A percentile compares a stretch with the other conserved stretches of the same genome.
phyloP scores from a whole-genome alignment of 2,797 vertebrate species.

The Coregonus suidteri region DNA sequence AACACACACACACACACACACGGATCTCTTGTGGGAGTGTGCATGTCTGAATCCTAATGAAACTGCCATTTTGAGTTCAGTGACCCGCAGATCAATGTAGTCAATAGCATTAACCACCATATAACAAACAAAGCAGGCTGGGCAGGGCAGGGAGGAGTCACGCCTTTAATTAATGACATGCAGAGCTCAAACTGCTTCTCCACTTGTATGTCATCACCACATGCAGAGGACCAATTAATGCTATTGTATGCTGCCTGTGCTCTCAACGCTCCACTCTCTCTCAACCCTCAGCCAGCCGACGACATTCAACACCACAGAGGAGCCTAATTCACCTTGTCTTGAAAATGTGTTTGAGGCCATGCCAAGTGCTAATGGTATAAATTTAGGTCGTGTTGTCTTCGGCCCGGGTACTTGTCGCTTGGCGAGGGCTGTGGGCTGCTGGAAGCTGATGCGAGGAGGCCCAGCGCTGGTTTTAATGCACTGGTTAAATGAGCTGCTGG shows the following conservation, averaged over 20 bases:
- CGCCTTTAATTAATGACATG: conserved; percentile 53
- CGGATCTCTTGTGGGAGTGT: conserved; percentile 1
- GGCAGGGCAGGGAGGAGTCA: conserved; percentile 10
- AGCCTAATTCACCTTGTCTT: conserved; percentile 37
- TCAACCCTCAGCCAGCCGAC: conserved; percentile 14
- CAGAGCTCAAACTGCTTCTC: conserved; percentile 29
- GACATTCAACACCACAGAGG: conserved; percentile 16
- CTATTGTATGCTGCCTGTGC: no score
- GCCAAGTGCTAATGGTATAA: conserved; percentile 35
- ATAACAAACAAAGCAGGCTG: conserved; percentile 15
- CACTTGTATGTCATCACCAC: background rate
- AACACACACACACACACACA: conserved; percentile 20
- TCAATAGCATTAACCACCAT: conserved; percentile 57
- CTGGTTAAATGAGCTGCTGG: conserved; percentile 44
- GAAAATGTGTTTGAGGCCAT: conserved; percentile 27
- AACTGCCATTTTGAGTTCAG: conserved; percentile 46
- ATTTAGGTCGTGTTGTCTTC: conserved; percentile 38
- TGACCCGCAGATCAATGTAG: conserved; percentile 57
- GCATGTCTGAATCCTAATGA: conserved; percentile 42
- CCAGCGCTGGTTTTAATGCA: conserved; percentile 23
- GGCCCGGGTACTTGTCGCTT: conserved; percentile 11
- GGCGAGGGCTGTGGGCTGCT: conserved; percentile 30
- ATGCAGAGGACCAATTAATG: background rate
- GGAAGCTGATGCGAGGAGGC: conserved; percentile 27
- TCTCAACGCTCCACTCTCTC: background rate